A percentile compares a stretch with the other conserved stretches of the same genome.
Conservation (phyloP, 2,888 invertebrate species). For the Tolmerus cingulatus region DNA sequence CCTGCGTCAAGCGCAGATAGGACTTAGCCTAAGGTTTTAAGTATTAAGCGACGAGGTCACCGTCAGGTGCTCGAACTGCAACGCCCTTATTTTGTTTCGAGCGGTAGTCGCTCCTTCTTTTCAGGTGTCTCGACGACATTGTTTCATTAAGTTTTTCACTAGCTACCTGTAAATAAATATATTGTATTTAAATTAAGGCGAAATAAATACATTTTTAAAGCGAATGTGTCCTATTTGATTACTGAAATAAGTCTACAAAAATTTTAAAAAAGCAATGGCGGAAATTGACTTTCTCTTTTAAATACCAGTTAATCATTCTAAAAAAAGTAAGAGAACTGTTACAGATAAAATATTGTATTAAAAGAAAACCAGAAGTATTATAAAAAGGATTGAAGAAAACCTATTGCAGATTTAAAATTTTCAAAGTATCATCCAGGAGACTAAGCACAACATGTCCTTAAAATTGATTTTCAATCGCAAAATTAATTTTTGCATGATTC, state of each 20-base stretch:
- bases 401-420: too few species aligned
- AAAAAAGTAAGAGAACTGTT: too few species aligned
- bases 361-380: too few species aligned
- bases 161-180: neutral
- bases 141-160: neutral
- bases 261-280: too few species aligned
- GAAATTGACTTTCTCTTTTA: too few species aligned
- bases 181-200: neutral
- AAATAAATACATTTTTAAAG: neutral
- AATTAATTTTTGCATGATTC: too few species aligned
- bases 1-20: constrained; percentile 67
- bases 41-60: neutral
- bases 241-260: neutral
- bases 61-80: neutral
- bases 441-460: too few species aligned
- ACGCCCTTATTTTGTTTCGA: neutral
- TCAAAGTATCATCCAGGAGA: too few species aligned
- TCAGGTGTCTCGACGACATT: neutral
- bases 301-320: too few species aligned
- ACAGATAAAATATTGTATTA: too few species aligned
- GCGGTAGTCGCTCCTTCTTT: neutral
- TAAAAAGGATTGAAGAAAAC: too few species aligned
- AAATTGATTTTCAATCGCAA: too few species aligned
- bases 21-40: neutral
- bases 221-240: neutral